Conservation (phyloP, 2,797 vertebrate species). For the Sebastes trivittatus region DNA sequence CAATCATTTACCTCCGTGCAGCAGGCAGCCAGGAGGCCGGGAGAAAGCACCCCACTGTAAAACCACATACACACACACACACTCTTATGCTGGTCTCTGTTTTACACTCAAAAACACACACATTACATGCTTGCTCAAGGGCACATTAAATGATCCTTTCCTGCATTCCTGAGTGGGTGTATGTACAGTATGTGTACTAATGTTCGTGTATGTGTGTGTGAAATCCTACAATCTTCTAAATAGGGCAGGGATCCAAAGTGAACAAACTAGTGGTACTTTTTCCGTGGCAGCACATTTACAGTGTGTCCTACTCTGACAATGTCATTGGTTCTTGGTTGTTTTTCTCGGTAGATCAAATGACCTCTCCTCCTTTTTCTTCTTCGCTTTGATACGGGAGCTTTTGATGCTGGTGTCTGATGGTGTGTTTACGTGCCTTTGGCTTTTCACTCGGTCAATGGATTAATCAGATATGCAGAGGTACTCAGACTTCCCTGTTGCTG, state of each 20-base stretch:
- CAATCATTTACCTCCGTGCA: slow-evolving; percentile 90
- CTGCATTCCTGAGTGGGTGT: slow-evolving; percentile 17
- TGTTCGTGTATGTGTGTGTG: slow-evolving; percentile 5
- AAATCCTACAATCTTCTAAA: slow-evolving; percentile 18
- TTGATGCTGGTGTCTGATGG: slow-evolving; percentile 41
- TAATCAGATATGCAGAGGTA: slow-evolving; percentile 40
- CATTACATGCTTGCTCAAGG: slow-evolving; percentile 46
- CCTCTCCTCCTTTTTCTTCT: slow-evolving; percentile 23
- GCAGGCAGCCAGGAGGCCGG: slow-evolving; percentile 48
- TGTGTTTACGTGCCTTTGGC: slow-evolving; percentile 36
- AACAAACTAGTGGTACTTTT: slow-evolving; percentile 7
- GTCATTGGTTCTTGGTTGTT: slow-evolving; percentile 29
- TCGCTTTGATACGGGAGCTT: slow-evolving; percentile 50
- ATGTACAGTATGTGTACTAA: not conserved
- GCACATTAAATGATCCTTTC: slow-evolving; percentile 52
- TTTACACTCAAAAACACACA: slow-evolving; percentile 54
- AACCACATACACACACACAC: slow-evolving; percentile 33
- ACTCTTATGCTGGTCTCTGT: slow-evolving; percentile 26
- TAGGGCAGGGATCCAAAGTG: slow-evolving; percentile 7
- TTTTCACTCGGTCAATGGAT: slow-evolving; percentile 34
- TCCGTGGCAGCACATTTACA: not conserved
- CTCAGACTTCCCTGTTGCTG: slow-evolving; percentile 23
- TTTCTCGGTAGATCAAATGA: slow-evolving; percentile 42
- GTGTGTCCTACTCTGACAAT: slow-evolving; percentile 13
- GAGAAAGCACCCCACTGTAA: slow-evolving; percentile 49